These are phyloP conservation scores for Meles meles DNA, from an alignment of 2,113 vertebrate species.

Conservation along the genomic window DNA sequence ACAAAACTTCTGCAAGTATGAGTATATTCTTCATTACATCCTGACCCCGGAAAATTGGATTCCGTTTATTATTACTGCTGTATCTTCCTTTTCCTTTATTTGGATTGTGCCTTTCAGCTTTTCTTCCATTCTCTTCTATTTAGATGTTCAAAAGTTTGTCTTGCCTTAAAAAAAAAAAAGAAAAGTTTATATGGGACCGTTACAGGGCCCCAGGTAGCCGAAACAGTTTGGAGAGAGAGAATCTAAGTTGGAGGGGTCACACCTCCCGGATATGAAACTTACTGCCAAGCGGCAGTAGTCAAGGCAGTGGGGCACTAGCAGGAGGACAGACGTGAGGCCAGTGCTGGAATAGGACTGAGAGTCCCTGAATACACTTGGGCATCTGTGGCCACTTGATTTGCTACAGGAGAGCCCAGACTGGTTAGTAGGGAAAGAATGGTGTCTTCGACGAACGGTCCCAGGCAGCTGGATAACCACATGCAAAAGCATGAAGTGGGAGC, in stretches of 20 bases:
- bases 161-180: neutral
- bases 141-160: neutral
- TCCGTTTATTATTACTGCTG: neutral
- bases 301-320: neutral
- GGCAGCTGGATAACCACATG: neutral
- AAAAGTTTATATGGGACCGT: neutral
- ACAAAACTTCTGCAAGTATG: neutral
- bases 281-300: neutral
- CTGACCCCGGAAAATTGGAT: neutral
- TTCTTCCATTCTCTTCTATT: neutral
- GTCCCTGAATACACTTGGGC: neutral
- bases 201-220: neutral
- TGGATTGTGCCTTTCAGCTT: neutral
- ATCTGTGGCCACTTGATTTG: neutral
- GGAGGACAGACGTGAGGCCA: neutral
- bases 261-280: neutral
- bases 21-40: neutral
- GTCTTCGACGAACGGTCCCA: neutral
- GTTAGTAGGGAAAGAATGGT: neutral
- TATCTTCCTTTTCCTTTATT: neutral
- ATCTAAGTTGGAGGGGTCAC: neutral
- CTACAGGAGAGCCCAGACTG: neutral
- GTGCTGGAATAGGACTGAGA: neutral
- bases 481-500: neutral
- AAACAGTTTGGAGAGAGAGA: neutral